phyloP scores from a whole-genome alignment of 1,140 invertebrate genomes.

The Eupristina koningsbergeri region DNA sequence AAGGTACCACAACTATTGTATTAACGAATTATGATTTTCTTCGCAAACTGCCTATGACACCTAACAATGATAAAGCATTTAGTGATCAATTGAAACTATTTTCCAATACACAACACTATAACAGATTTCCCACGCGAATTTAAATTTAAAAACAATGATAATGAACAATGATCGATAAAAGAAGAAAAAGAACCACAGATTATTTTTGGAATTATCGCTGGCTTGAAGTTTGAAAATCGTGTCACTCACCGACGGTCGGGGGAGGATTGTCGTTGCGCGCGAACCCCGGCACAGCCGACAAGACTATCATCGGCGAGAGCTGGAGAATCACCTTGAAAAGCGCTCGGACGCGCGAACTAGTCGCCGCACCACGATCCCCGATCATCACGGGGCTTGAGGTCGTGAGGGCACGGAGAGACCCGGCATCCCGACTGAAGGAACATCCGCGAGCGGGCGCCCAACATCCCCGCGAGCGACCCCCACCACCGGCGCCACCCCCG shows the following conservation, averaged over 20 bases:
- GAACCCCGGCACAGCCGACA: conserved; percentile 54
- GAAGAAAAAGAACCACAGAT: too few species aligned
- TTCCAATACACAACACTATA: too few species aligned
- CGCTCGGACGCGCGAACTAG: conserved; percentile 53
- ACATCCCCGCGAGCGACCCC: conserved; percentile 45
- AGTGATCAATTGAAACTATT: too few species aligned
- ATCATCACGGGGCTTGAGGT: conserved; percentile 65
- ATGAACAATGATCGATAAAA: too few species aligned
- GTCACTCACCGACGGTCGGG: conserved; percentile 67
- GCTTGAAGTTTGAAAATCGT: neutral
- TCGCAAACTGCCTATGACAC: too few species aligned
- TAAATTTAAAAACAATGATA: too few species aligned
- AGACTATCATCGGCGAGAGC: conserved; percentile 40
- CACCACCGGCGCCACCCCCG: neutral
- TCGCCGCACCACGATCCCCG: conserved; percentile 60
- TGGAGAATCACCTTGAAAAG: conserved; percentile 49
- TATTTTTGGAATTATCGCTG: too few species aligned
- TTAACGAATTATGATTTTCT: too few species aligned
- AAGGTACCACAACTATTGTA: too few species aligned
- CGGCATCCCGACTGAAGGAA: conserved; percentile 73
- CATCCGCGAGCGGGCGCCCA: conserved; percentile 55
- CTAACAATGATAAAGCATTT: too few species aligned
- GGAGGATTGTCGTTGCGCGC: conserved; percentile 62
- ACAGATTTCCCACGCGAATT: too few species aligned
- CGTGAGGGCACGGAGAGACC: conserved; percentile 64